Conservation (phyloP, 1,140 invertebrate genomes). For the Choristoneura fumiferana region DNA sequence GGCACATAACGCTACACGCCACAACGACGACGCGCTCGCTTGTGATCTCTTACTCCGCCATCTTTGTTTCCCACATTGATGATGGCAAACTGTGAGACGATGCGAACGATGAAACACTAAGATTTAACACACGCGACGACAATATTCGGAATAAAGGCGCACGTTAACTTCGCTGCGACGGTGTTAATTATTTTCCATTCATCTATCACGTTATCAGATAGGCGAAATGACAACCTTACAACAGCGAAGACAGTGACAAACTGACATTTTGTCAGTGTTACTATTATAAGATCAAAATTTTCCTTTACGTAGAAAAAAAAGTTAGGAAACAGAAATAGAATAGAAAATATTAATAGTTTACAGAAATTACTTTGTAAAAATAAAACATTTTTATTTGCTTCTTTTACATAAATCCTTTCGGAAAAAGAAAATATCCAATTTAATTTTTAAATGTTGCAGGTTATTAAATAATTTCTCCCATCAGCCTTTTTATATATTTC, state of each 20-base stretch:
- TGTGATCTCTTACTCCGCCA: conserved; percentile 78
- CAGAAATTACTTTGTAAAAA: too few relatives aligned
- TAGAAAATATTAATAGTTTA: too few relatives aligned
- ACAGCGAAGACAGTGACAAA: conserved; percentile 75
- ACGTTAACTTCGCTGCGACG: conserved; percentile 52
- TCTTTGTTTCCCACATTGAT: conserved; percentile 78
- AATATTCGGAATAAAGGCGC: conserved; percentile 40
- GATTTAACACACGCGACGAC: conserved; percentile 39
- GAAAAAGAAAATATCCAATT: too few relatives aligned
- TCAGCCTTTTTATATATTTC: too few relatives aligned
- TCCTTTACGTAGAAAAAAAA: neutral
- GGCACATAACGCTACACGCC: conserved; percentile 64
- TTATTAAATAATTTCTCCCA: too few relatives aligned
- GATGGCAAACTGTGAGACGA: conserved; percentile 61
- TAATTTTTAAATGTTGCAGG: too few relatives aligned
- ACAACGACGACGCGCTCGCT: conserved; percentile 62
- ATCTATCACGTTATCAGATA: conserved; percentile 67
- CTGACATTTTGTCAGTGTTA: conserved; percentile 51
- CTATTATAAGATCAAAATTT: neutral
- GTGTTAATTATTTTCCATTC: conserved; percentile 72
- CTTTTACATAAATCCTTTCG: too few relatives aligned
- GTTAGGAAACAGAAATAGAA: too few relatives aligned
- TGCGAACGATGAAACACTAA: conserved; percentile 37
- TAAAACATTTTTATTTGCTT: too few relatives aligned
- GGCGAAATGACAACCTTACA: conserved; percentile 74